phyloP scores from a whole-genome alignment of 1,140 invertebrate genomes.

The Pseudobourletiella spinata region DNA sequence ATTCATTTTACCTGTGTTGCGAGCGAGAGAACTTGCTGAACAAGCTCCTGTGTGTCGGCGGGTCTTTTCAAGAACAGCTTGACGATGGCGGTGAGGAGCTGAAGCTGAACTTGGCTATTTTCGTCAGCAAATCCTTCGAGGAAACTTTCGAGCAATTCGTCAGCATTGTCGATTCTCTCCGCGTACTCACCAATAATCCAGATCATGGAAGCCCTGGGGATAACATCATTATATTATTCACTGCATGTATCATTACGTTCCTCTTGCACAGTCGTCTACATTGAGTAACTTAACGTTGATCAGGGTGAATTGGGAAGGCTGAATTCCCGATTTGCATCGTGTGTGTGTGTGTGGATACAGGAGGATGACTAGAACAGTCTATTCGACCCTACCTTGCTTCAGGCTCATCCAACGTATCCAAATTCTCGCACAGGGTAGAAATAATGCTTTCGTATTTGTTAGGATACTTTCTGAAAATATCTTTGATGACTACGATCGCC shows the following conservation, averaged over 20 bases:
- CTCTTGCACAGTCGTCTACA: too few relatives aligned
- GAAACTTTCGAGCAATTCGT: conserved; percentile 96
- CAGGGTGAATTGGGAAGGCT: too few relatives aligned
- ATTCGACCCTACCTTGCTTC: conserved; percentile 71
- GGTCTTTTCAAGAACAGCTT: conserved; percentile 97
- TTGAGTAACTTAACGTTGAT: too few relatives aligned
- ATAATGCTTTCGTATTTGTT: conserved; percentile 99
- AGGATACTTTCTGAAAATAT: conserved; percentile 99
- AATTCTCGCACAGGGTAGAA: conserved; percentile 96
- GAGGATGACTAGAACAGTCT: too few relatives aligned
- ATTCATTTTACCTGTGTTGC: conserved; percentile 39
- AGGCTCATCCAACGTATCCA: conserved; percentile 97
- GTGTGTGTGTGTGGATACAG: too few relatives aligned
- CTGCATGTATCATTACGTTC: too few relatives aligned
- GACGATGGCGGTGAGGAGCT: conserved; percentile 94
- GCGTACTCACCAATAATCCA: conserved; percentile 99
- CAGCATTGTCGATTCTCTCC: conserved; percentile 98
- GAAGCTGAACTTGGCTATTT: conserved; percentile 96
- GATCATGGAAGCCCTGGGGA: conserved; percentile 93
- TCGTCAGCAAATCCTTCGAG: conserved; percentile 99
- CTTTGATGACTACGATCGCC: conserved; percentile 99
- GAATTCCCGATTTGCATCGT: too few relatives aligned
- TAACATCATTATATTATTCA: too few relatives aligned
- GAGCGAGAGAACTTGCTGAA: conserved; percentile 58
- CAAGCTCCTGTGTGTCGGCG: conserved; percentile 95